Evolutionary conservation across 2,113 vertebrate genomes (phyloP).

Genomic region (Raja brachyura): DNA sequence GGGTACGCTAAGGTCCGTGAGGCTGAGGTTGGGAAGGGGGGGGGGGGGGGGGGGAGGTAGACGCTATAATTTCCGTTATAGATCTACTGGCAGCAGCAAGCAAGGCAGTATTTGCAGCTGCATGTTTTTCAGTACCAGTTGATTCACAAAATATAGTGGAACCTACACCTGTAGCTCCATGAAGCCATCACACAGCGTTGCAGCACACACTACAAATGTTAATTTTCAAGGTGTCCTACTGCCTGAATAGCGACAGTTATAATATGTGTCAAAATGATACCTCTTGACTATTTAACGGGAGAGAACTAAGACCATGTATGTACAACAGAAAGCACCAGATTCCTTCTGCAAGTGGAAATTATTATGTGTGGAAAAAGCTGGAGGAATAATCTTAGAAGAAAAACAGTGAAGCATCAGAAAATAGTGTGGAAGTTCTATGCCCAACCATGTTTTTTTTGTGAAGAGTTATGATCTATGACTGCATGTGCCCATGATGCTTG

Average conservation of each 20-base stretch:
- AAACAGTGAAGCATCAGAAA: neutral
- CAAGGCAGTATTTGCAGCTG: neutral
- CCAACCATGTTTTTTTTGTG: neutral
- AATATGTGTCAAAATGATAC: neutral
- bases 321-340: neutral
- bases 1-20: too few species aligned
- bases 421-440: neutral
- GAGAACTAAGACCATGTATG: neutral
- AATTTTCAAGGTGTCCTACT: neutral
- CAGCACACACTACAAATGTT: neutral
- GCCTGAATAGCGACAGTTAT: neutral
- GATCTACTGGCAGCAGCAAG: neutral
- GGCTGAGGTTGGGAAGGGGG: too few species aligned
- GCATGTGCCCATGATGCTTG: neutral
- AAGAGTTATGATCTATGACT: neutral
- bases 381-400: neutral
- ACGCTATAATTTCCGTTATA: constrained; percentile 16
- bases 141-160: neutral
- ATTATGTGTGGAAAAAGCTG: neutral
- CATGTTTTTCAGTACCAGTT: constrained; percentile 20
- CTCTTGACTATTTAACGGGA: neutral
- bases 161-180: neutral
- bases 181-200: neutral
- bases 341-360: neutral
- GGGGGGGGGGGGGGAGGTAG: too few species aligned